A percentile compares a stretch with the other conserved stretches of the same genome.
phyloP scores from a whole-genome alignment of 1,140 invertebrate species.

The Diorhabda carinulata region DNA sequence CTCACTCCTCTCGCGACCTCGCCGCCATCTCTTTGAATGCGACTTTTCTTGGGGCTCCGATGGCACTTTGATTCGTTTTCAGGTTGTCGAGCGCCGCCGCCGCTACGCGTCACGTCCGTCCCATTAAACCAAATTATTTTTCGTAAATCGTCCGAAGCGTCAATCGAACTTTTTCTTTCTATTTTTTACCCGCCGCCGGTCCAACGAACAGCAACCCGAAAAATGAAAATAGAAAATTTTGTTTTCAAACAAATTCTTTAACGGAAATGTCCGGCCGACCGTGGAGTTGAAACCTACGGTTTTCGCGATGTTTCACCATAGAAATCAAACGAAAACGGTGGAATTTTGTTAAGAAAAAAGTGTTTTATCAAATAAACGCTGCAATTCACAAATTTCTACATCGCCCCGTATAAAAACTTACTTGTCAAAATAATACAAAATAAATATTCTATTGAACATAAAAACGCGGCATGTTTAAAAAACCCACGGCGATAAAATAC shows the following conservation, averaged over 20 bases:
- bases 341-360: no score
- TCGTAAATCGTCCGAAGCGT: not conserved
- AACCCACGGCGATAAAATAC: slow-evolving; percentile 34
- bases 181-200: no score
- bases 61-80: slow-evolving; percentile 2
- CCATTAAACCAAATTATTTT: slow-evolving; percentile 1
- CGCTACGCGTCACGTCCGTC: not conserved
- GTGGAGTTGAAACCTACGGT: no score
- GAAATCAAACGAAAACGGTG: no score
- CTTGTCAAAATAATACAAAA: not conserved
- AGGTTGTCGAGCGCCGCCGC: not conserved
- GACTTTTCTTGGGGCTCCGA: not conserved
- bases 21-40: not conserved
- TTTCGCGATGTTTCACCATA: no score
- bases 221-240: no score
- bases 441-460: slow-evolving; percentile 3
- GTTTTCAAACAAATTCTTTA: no score
- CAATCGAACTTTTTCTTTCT: not conserved
- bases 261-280: no score
- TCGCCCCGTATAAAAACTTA: not conserved
- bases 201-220: no score
- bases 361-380: no score
- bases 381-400: not conserved
- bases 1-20: not conserved
- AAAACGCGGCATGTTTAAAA: not conserved